Conservation (phyloP, 2,113 vertebrate species). For the Tinamus guttatus region DNA sequence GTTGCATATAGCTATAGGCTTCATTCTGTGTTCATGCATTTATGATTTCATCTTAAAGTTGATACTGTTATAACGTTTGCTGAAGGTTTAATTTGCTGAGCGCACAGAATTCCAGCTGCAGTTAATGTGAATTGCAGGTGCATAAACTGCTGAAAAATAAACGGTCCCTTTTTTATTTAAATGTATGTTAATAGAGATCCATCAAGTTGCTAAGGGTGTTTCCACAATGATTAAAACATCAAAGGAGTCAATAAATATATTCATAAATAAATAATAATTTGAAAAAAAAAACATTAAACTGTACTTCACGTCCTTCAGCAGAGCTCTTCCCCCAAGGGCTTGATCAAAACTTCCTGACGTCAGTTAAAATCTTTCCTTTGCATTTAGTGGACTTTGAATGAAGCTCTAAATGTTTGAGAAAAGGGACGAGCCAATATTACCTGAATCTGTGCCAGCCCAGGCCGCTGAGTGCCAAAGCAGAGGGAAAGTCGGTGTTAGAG, state of each 20-base stretch:
- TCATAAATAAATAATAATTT: constrained; percentile 19
- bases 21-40: constrained; percentile 42
- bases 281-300: background rate
- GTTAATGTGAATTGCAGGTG: constrained; percentile 41
- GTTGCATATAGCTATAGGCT: constrained; percentile 36
- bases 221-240: constrained; percentile 39
- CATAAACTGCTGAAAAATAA: constrained; percentile 24
- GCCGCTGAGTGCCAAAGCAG: accelerated
- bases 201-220: background rate
- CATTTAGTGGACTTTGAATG: background rate
- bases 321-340: background rate
- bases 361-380: background rate
- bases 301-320: background rate
- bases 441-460: background rate
- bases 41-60: constrained; percentile 50
- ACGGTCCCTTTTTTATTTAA: constrained; percentile 47
- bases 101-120: constrained; percentile 31
- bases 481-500: background rate
- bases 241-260: constrained; percentile 17
- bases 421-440: background rate
- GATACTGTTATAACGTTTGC: constrained; percentile 32
- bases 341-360: background rate
- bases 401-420: background rate
- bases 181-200: constrained; percentile 8
- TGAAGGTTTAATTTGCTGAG: constrained; percentile 46